Percentiles rank a stretch among this genome's conserved stretches.
Evolutionary conservation across 2,888 invertebrate species (phyloP).

Genomic region (Polymixis lichenea): DNA sequence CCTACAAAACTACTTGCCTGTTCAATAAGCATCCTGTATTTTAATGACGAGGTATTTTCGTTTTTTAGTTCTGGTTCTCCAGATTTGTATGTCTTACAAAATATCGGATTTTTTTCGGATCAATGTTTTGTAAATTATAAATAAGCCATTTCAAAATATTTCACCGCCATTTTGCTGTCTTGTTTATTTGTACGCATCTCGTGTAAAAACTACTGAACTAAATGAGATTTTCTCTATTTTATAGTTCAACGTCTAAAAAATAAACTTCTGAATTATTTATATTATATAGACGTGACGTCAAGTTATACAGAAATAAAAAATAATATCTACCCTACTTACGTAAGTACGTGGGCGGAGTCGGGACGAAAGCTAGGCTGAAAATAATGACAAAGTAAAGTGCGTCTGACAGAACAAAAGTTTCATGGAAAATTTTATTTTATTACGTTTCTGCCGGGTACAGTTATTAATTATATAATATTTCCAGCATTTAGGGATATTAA

Average conservation of each 20-base stretch:
- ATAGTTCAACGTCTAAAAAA: conserved; percentile 31
- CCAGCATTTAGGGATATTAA: conserved; percentile 51
- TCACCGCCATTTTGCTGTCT: conserved; percentile 23
- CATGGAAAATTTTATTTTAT: conserved; percentile 44
- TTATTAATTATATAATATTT: conserved; percentile 56
- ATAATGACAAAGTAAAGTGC: conserved; percentile 63
- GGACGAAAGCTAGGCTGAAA: conserved; percentile 52
- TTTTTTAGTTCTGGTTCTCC: not conserved
- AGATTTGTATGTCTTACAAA: not conserved
- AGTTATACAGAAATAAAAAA: conserved; percentile 47
- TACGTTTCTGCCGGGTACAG: conserved; percentile 21
- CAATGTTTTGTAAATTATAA: conserved; percentile 30
- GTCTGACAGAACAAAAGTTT: conserved; percentile 64
- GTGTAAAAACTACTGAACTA: conserved; percentile 37
- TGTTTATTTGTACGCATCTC: conserved; percentile 47
- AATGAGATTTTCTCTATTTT: conserved; percentile 40
- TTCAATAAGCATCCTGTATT: conserved; percentile 15
- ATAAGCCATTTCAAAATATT: conserved; percentile 32
- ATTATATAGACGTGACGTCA: conserved; percentile 49
- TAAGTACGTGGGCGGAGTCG: conserved; percentile 43
- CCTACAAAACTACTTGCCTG: conserved; percentile 15
- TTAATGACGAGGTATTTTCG: conserved; percentile 1
- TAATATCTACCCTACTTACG: conserved; percentile 46
- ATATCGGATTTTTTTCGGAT: conserved; percentile 5
- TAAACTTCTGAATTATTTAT: conserved; percentile 38